Evolutionary conservation across 2,797 vertebrate genomes (phyloP).

Genomic region (Clamator glandarius): DNA sequence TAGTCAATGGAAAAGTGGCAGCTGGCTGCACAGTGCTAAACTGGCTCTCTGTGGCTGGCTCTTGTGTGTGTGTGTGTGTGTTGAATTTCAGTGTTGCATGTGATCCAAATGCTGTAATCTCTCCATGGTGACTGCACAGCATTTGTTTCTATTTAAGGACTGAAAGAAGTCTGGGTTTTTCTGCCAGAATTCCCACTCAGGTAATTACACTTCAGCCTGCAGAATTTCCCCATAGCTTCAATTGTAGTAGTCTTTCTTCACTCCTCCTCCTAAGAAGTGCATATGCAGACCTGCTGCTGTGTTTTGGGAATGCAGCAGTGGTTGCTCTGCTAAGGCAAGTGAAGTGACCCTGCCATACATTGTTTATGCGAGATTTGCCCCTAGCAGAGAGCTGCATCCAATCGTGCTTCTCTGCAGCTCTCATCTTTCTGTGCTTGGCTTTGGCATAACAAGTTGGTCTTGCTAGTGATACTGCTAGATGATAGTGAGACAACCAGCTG

Average conservation of each 20-base stretch:
- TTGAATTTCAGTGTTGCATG: not conserved
- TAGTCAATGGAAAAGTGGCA: not conserved
- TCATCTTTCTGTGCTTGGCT: slow-evolving; percentile 27
- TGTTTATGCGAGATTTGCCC: not conserved
- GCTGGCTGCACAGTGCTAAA: not conserved
- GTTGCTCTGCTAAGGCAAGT: not conserved
- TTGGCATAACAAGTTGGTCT: slow-evolving; percentile 53
- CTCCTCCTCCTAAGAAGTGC: not conserved
- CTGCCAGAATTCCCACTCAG: slow-evolving; percentile 65
- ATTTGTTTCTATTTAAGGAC: slow-evolving; percentile 60
- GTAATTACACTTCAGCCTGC: slow-evolving; percentile 63
- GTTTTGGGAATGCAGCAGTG: not conserved
- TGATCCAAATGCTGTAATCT: slow-evolving; percentile 36
- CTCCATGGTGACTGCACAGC: slow-evolving; percentile 67
- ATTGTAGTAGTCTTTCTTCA: not conserved
- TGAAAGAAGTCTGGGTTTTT: slow-evolving; percentile 45
- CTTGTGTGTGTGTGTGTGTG: not conserved
- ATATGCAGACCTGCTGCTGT: not conserved
- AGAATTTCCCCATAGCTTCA: slow-evolving; percentile 22
- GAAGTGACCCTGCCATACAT: not conserved
- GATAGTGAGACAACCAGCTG: slow-evolving; percentile 67
- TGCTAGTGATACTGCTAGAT: slow-evolving; percentile 41
- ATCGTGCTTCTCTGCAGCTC: not conserved
- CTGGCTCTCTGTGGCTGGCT: not conserved
- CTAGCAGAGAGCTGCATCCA: not conserved